Percentiles rank a stretch among this genome's conserved stretches.
phyloP scores from a whole-genome alignment of 2,113 vertebrate genomes.

The Sporophila hypoxantha region DNA sequence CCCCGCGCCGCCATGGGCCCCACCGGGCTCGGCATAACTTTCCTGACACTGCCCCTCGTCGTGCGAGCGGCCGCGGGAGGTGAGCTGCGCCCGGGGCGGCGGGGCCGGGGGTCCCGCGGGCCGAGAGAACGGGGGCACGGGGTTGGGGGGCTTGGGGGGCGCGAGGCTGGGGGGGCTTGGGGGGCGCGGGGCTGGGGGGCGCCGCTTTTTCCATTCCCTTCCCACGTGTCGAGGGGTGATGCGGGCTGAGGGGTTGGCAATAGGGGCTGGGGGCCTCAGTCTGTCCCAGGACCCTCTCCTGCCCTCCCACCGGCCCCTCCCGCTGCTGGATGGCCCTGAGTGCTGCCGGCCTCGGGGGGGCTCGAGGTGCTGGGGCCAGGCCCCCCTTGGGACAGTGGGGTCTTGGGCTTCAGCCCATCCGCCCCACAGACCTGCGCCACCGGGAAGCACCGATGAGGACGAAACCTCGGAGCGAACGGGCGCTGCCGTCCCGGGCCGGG shows the following conservation, averaged over 20 bases:
- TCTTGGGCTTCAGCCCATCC: not conserved
- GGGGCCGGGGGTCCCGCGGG: not conserved
- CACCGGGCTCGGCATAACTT: slow-evolving; percentile 28
- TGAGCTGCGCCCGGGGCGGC: not conserved
- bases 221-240: not conserved
- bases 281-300: not conserved
- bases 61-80: slow-evolving; percentile 40
- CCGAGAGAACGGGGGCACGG: not conserved
- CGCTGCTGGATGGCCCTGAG: not conserved
- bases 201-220: not conserved
- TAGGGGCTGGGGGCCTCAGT: not conserved
- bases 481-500: not conserved
- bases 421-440: not conserved
- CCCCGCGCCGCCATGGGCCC: not conserved
- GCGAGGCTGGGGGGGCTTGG: not conserved
- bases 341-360: not conserved
- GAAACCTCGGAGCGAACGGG: accelerated
- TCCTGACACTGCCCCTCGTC: slow-evolving; percentile 45
- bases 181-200: not conserved
- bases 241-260: not conserved
- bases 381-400: not conserved
- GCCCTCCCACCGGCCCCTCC: not conserved
- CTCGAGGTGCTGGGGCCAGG: not conserved
- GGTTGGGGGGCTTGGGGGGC: not conserved
- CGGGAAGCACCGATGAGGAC: accelerated